Conservation (phyloP, 2,797 vertebrate species). For the Malacoctenus gilli region DNA sequence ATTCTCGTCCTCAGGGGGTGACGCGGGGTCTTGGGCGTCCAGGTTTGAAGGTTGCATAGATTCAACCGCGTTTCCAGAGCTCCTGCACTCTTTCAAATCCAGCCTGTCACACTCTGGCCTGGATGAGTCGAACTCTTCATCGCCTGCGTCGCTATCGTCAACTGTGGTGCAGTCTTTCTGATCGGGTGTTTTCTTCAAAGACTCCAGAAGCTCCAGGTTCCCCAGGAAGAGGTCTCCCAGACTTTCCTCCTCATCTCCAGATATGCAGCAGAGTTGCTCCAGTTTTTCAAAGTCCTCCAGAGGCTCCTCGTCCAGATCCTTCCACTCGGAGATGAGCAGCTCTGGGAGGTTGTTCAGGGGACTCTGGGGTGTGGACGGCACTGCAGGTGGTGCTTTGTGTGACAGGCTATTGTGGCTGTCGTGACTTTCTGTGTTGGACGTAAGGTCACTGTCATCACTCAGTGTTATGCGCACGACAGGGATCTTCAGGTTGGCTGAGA, state of each 20-base stretch:
- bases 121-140: conserved; percentile 35
- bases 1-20: conserved; percentile 50
- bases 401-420: conserved; percentile 50
- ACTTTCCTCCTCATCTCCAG: conserved; percentile 81
- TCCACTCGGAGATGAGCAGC: conserved; percentile 86
- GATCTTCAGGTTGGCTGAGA: conserved; percentile 71
- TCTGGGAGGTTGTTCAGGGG: conserved; percentile 80
- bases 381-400: conserved; percentile 52
- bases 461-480: conserved; percentile 68
- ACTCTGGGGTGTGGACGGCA: conserved; percentile 60
- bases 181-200: conserved; percentile 80
- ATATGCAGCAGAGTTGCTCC: conserved; percentile 84
- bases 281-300: conserved; percentile 87
- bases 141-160: conserved; percentile 24
- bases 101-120: conserved; percentile 35
- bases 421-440: conserved; percentile 44
- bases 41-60: conserved; percentile 29
- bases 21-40: conserved; percentile 43
- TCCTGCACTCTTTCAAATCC: conserved; percentile 54
- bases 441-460: conserved; percentile 53
- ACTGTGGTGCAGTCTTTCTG: conserved; percentile 46
- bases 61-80: conserved; percentile 38
- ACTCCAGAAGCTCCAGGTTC: conserved; percentile 82
- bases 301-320: conserved; percentile 84
- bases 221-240: conserved; percentile 81